Evolutionary conservation across 2,888 invertebrate species (phyloP).

Genomic region (Drosophila lutescens): DNA sequence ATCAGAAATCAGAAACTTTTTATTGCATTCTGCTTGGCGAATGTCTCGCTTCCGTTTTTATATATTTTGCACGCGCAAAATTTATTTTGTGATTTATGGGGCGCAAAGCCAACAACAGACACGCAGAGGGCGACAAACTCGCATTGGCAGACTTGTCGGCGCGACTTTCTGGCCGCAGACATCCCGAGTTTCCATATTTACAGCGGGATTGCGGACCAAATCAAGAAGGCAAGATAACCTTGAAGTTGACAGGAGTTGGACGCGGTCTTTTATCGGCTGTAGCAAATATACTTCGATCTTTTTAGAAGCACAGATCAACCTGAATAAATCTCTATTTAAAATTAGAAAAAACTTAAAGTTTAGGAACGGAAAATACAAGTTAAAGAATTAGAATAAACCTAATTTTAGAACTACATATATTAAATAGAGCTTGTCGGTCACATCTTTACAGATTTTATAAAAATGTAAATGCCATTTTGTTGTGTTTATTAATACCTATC

Average conservation of each 20-base stretch:
- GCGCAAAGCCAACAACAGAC: conserved; percentile 60
- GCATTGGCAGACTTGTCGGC: conserved; percentile 51
- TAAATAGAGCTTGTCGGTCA: too few relatives aligned
- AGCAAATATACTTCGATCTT: neutral
- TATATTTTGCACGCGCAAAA: conserved; percentile 63
- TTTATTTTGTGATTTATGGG: conserved; percentile 68
- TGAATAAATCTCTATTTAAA: neutral
- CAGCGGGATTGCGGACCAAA: neutral
- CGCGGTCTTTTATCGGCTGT: neutral
- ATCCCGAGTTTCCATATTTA: neutral
- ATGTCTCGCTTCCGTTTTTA: conserved; percentile 28
- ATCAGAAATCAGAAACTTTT: conserved; percentile 52
- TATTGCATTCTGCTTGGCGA: conserved; percentile 57
- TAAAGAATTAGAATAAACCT: too few relatives aligned
- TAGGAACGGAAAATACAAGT: neutral
- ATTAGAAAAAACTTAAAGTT: neutral
- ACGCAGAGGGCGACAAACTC: conserved; percentile 52
- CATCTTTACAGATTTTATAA: too few relatives aligned
- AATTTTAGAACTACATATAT: too few relatives aligned
- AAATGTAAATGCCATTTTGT: too few relatives aligned
- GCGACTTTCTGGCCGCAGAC: conserved; percentile 46
- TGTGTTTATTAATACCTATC: too few relatives aligned
- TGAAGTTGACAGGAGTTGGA: neutral
- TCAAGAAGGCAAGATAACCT: neutral
- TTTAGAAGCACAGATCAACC: neutral